These are phyloP conservation scores for Arrhamphus sclerolepis DNA, from an alignment of 2,797 vertebrate genomes.

Conservation along the genomic window DNA sequence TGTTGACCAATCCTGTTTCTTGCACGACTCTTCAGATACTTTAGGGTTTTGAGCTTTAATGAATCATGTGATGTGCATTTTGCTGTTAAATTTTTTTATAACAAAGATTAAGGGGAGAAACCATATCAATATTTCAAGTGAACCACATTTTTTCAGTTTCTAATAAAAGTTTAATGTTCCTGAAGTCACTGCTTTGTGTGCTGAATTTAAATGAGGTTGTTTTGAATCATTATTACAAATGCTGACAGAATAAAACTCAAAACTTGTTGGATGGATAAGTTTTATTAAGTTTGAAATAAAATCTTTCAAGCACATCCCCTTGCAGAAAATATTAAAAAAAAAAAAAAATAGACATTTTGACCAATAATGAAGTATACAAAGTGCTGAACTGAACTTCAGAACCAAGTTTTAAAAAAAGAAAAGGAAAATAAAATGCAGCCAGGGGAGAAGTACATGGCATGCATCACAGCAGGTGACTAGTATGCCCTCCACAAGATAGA, in stretches of 20 bases:
- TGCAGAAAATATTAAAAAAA: not conserved
- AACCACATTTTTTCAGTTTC: too few species aligned
- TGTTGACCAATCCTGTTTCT: constrained; percentile 2
- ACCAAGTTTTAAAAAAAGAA: constrained; percentile 32
- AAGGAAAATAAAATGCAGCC: constrained; percentile 20
- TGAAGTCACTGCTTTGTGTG: too few species aligned
- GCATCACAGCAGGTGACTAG: constrained; percentile 63
- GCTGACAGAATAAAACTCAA: constrained; percentile 26
- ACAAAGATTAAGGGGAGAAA: too few species aligned
- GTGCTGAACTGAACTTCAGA: constrained; percentile 51
- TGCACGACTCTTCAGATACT: constrained; percentile 4
- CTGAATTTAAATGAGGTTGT: too few species aligned
- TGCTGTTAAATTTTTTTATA: too few species aligned
- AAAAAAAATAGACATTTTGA: constrained; percentile 27
- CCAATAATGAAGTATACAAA: constrained; percentile 73
- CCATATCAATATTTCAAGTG: too few species aligned
- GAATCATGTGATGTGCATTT: not conserved
- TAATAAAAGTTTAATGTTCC: too few species aligned
- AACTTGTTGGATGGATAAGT: not conserved
- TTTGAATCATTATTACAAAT: not conserved
- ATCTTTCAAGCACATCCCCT: not conserved
- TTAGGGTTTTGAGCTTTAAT: constrained; percentile 11
- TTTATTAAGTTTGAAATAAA: not conserved
- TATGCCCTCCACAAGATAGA: constrained; percentile 48
- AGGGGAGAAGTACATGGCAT: constrained; percentile 40